These are phyloP conservation scores for Eleginops maclovinus DNA, from an alignment of 2,113 vertebrate genomes.

Conservation along the genomic window DNA sequence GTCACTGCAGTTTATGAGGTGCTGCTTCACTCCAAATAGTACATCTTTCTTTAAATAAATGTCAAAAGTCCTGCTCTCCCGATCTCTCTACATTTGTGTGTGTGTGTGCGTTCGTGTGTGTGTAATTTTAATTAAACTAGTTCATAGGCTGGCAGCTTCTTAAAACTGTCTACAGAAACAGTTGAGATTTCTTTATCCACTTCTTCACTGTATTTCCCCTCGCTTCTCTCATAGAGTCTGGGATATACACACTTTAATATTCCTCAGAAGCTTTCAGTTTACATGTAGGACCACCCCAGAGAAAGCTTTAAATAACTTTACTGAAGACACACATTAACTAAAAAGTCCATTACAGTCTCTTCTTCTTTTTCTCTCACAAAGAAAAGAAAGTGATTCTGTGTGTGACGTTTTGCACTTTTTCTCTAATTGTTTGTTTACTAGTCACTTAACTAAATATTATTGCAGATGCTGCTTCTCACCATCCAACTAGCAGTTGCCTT, in stretches of 20 bases:
- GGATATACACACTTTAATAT: neutral
- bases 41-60: conserved; percentile 26
- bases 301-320: conserved; percentile 51
- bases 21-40: conserved; percentile 36
- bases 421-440: neutral
- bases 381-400: neutral
- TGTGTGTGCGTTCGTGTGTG: neutral
- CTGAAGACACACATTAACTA: conserved; percentile 11
- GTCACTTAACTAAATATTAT: no score
- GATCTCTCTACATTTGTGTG: neutral
- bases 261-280: neutral
- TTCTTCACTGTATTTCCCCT: conserved; percentile 15
- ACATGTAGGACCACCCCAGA: conserved; percentile 52
- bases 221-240: no score
- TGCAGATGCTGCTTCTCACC: neutral
- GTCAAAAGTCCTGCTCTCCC: neutral
- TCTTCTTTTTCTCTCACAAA: conserved; percentile 8
- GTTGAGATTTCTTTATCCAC: conserved; percentile 33
- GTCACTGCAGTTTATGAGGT: conserved; percentile 46
- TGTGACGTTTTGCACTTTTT: neutral
- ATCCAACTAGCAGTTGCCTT: neutral
- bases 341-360: neutral
- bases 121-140: conserved; percentile 9
- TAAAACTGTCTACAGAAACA: conserved; percentile 39
- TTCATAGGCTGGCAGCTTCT: conserved; percentile 24